These are phyloP conservation scores for Dendrolimus punctatus DNA, from an alignment of 1,140 invertebrate genomes.

Conservation along the genomic window DNA sequence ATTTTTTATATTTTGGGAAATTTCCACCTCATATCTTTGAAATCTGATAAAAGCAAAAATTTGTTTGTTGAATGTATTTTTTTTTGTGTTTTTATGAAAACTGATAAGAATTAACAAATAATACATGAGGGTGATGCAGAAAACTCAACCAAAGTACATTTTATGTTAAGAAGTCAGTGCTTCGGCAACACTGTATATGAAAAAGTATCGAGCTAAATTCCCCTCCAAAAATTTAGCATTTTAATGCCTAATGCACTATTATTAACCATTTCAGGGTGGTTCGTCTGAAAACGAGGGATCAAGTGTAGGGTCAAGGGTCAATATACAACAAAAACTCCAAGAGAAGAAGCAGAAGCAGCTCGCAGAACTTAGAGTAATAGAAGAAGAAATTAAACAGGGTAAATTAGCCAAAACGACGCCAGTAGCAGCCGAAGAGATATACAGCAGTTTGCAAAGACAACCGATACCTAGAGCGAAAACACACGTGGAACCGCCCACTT, in stretches of 20 bases:
- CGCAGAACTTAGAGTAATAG: constrained; percentile 85
- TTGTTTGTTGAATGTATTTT: no score
- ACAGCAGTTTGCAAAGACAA: constrained; percentile 71
- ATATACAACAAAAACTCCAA: constrained; percentile 89
- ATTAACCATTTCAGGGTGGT: constrained; percentile 61
- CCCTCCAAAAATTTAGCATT: no score
- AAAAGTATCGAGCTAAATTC: no score
- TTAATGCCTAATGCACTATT: no score
- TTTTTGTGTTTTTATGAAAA: no score
- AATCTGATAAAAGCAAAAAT: no score
- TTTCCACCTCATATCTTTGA: no score
- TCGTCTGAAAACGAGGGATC: constrained; percentile 82
- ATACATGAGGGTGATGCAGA: constrained; percentile 1
- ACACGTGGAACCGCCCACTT: constrained; percentile 67
- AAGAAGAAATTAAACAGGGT: constrained; percentile 90
- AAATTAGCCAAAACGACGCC: constrained; percentile 76
- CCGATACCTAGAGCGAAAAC: constrained; percentile 74
- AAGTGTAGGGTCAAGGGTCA: constrained; percentile 82
- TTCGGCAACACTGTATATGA: no score
- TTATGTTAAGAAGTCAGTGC: no score
- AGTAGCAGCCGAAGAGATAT: constrained; percentile 66
- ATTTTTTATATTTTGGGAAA: no score
- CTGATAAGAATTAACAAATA: no score
- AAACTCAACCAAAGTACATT: constrained; percentile 4
- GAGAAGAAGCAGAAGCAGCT: constrained; percentile 92